Evolutionary conservation across 2,888 invertebrate species (phyloP), one percentile per base, ranked within the genome.

Genomic region (Drosophila incognita): DNA sequence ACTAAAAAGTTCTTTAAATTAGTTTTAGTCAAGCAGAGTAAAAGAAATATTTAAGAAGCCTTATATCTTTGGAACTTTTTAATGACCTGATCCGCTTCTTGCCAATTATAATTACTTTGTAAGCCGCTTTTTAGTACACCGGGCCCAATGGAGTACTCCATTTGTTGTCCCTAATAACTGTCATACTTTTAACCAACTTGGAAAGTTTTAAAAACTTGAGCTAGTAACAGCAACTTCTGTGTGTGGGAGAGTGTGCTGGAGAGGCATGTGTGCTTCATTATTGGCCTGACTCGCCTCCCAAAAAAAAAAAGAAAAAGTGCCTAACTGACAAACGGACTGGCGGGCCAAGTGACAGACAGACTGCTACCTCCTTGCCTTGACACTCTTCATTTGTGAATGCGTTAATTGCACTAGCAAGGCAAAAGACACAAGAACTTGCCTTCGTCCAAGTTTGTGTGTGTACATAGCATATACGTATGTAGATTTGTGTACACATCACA

Each of bases 371-470:
- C 68, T 82, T 85, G 84, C 89, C 87, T 89, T 87, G 87, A 87
- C 89, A 87, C 87, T 89, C 89, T 87, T 89, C 86, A 87, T 87
- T 87, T 89, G 76, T 85, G 85, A 85, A 89, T 87, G 83, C 87
- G 87, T 87, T 87, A 89, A 87, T 89, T 87, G 85, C 83, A 88
- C 79, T 40, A 72, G 81, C 83, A 82, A 80, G 78, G 70, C 72
- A 69, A 75, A 78, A 72, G 67, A 74, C 74, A 65, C 58, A 72
- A 67, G 57, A 59, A 69, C 66, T 76, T 82, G 66, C 62, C 64
- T 40, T 46, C 24, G 56, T 69, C 65, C 36, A 33, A 18, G 54
- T 15, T 57, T 33, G 61, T 53, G 52, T 69, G 66, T 79, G 67
- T 76, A 66, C 73, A 73, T 29, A 76, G 66, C 70, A 49, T 65